phyloP scores from a whole-genome alignment of 1,140 invertebrate genomes.

The Eufriesea mexicana region DNA sequence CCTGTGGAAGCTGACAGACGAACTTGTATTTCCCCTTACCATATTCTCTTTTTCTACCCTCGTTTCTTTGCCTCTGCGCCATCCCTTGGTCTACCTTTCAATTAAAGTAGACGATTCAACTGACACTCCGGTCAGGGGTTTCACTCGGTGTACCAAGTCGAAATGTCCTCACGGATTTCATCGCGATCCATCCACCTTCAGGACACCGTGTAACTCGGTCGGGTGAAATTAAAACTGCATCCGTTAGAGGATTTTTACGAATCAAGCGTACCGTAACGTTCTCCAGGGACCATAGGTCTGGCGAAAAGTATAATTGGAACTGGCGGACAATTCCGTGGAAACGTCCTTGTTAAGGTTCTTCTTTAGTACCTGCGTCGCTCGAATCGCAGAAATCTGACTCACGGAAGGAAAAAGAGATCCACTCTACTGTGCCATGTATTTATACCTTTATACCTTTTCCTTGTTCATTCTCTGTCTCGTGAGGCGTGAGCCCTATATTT shows the following conservation, averaged over 20 bases:
- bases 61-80: background rate
- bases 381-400: no score
- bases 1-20: background rate
- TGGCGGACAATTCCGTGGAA: conserved; percentile 1
- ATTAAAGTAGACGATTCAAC: background rate
- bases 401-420: no score
- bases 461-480: no score
- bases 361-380: no score
- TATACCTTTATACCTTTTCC: no score
- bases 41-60: background rate
- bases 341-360: no score
- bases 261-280: background rate
- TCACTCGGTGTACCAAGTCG: background rate
- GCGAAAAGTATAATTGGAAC: conserved; percentile 26
- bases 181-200: background rate
- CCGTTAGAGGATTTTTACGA: background rate
- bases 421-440: no score
- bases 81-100: background rate
- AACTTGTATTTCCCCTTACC: background rate
- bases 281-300: background rate
- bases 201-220: background rate
- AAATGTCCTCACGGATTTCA: background rate
- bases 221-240: background rate
- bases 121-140: background rate
- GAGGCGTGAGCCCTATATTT: no score